A percentile compares a stretch with the other conserved stretches of the same genome.
Evolutionary conservation across 1,140 invertebrate genomes (phyloP).

Genomic region (Probaryconus sp.): DNA sequence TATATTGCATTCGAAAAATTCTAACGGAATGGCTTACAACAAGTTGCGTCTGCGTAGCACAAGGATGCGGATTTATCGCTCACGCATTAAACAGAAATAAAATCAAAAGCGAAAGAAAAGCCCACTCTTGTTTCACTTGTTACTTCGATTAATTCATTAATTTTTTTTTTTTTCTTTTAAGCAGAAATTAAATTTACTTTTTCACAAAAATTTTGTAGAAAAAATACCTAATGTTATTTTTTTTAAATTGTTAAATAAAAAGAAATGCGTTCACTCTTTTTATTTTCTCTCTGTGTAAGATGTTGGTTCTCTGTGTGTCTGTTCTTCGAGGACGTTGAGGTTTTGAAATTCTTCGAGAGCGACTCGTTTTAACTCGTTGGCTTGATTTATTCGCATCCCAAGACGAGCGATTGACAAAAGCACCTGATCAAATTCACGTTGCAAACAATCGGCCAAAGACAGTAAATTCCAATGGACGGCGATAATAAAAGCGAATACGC

Average conservation of each 20-base stretch:
- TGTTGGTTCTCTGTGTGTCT: conserved; percentile 23
- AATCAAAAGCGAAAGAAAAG: conserved; percentile 34
- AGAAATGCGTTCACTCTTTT: too few relatives aligned
- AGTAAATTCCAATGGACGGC: conserved; percentile 36
- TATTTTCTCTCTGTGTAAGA: conserved; percentile 16
- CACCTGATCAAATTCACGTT: conserved; percentile 49
- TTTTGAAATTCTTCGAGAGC: conserved; percentile 32
- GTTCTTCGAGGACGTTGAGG: conserved; percentile 6
- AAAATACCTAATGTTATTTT: too few relatives aligned
- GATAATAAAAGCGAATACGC: conserved; percentile 56
- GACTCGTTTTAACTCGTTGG: conserved; percentile 9
- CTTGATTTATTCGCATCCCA: conserved; percentile 40
- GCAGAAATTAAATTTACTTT: too few relatives aligned
- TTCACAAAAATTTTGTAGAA: too few relatives aligned
- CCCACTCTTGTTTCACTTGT: too few relatives aligned
- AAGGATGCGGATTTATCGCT: conserved; percentile 59
- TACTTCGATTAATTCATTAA: too few relatives aligned
- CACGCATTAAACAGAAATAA: conserved; percentile 51
- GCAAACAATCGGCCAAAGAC: conserved; percentile 37
- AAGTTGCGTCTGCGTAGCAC: conserved; percentile 30
- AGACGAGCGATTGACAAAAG: conserved; percentile 18
- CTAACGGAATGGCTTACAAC: conserved; percentile 44
- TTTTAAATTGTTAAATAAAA: too few relatives aligned
- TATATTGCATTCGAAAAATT: conserved; percentile 56
- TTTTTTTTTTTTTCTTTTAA: too few relatives aligned